Conservation (phyloP, 2,797 vertebrate genomes). For the Anabas testudineus region DNA sequence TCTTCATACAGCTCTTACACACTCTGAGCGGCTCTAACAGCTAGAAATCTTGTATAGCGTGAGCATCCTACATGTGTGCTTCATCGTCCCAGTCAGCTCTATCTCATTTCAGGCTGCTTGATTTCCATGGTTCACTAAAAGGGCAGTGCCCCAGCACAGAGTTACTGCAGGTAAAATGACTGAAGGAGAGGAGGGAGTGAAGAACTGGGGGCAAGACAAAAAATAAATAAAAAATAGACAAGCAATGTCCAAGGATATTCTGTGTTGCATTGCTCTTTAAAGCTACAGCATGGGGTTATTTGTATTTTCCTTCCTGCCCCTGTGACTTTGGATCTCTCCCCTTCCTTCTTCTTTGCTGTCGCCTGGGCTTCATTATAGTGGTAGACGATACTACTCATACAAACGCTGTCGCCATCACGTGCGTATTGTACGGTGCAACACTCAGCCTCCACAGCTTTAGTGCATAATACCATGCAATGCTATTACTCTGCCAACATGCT, state of each 20-base stretch:
- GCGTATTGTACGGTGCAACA: conserved; percentile 50
- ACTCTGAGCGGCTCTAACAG: conserved; percentile 50
- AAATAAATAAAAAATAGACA: conserved; percentile 18
- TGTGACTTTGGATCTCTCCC: conserved; percentile 58
- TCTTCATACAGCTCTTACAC: conserved; percentile 67
- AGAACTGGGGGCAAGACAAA: conserved; percentile 8
- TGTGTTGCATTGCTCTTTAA: conserved; percentile 38
- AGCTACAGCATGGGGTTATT: conserved; percentile 41
- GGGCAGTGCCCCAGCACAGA: background rate
- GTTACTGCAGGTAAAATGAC: conserved; percentile 39
- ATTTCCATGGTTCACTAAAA: conserved; percentile 35
- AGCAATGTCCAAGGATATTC: conserved; percentile 43
- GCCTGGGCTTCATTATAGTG: conserved; percentile 54
- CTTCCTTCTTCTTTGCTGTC: conserved; percentile 39
- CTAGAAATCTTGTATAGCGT: conserved; percentile 25
- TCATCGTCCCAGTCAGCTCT: conserved; percentile 27
- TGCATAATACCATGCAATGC: conserved; percentile 54
- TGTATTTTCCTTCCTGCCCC: conserved; percentile 36
- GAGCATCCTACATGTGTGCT: conserved; percentile 28
- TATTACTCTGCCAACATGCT: conserved; percentile 54
- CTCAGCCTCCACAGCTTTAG: conserved; percentile 64
- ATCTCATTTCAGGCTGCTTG: conserved; percentile 35
- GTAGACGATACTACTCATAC: conserved; percentile 44
- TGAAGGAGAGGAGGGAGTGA: conserved; percentile 15
- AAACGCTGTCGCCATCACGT: conserved; percentile 36